These are phyloP conservation scores for Mustela lutreola DNA, from an alignment of 2,113 vertebrate species.

Conservation along the genomic window DNA sequence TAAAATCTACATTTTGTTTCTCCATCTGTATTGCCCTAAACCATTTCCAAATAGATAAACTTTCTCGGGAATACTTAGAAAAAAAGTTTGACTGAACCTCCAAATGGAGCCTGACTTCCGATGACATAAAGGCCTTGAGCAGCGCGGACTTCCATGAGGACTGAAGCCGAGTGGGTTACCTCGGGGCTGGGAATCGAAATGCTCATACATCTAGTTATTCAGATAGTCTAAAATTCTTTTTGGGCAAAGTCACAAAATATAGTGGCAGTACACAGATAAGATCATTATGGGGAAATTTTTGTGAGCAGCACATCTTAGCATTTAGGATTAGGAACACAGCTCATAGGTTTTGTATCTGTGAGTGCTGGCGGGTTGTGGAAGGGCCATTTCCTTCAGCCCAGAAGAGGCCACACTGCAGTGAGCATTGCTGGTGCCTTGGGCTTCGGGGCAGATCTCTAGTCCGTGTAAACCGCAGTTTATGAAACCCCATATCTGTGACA, in stretches of 20 bases:
- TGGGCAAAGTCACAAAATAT: not conserved
- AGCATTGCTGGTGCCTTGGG: not conserved
- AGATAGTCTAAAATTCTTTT: not conserved
- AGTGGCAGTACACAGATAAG: not conserved
- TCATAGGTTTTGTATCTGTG: not conserved
- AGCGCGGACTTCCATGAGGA: not conserved
- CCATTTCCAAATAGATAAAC: not conserved
- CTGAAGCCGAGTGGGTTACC: not conserved
- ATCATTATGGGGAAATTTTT: conserved; percentile 20
- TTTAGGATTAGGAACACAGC: not conserved
- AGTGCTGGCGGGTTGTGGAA: not conserved
- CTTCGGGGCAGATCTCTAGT: not conserved
- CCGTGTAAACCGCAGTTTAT: not conserved
- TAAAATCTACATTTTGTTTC: not conserved
- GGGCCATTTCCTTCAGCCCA: not conserved
- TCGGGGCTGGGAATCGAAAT: not conserved
- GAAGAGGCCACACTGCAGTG: not conserved
- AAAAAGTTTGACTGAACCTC: not conserved
- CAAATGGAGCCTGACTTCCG: not conserved
- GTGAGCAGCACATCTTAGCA: not conserved
- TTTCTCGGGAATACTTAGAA: not conserved
- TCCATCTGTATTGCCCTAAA: not conserved
- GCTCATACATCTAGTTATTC: not conserved
- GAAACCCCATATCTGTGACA: not conserved
- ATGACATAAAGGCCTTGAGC: not conserved